These are phyloP conservation scores for Hippotragus niger DNA, from an alignment of 2,113 vertebrate genomes.

Conservation along the genomic window DNA sequence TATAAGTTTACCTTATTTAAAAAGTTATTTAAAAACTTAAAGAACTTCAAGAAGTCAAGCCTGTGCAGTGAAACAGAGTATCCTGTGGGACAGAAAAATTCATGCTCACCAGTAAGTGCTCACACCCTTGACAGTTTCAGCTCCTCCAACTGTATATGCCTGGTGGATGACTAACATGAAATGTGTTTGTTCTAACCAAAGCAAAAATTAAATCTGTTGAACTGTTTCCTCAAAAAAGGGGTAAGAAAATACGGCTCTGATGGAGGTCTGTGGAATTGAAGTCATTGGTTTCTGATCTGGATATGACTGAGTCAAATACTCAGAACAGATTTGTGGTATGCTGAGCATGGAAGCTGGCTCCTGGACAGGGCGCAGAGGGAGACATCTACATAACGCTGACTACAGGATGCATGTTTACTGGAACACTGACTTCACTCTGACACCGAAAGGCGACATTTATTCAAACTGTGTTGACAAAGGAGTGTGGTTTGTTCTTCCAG, in stretches of 20 bases:
- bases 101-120: background rate
- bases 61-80: background rate
- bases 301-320: background rate
- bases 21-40: background rate
- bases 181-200: background rate
- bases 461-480: conserved; percentile 15
- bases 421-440: background rate
- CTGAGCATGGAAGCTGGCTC: background rate
- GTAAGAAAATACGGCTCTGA: background rate
- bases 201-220: background rate
- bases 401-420: background rate
- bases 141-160: background rate
- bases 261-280: background rate
- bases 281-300: background rate
- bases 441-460: background rate
- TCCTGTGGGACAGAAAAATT: background rate
- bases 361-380: background rate
- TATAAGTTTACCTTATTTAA: background rate
- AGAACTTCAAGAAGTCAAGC: background rate
- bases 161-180: background rate
- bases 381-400: background rate
- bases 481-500: background rate
- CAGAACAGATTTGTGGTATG: background rate
- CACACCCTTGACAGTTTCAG: background rate
- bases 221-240: background rate